Percentiles rank a stretch among this genome's conserved stretches.
Conservation (phyloP, 2,113 vertebrate genomes). For the Ceyx melanurus region DNA sequence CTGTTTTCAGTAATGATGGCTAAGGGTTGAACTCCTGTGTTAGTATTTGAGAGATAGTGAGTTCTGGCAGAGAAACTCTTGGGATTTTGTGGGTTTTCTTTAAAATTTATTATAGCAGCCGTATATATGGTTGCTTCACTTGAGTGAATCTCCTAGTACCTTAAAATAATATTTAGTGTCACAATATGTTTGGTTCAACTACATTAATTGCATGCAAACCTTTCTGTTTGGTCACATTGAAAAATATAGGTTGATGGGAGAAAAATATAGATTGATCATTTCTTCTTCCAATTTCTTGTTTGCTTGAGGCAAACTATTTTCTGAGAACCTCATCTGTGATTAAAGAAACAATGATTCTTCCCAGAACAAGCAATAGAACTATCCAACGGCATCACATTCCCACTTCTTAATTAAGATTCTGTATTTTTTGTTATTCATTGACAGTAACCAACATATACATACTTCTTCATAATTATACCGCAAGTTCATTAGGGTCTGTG, state of each 20-base stretch:
- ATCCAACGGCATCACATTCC: slow-evolving; percentile 38
- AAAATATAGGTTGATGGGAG: slow-evolving; percentile 24
- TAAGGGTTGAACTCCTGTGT: background rate
- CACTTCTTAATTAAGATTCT: slow-evolving; percentile 16
- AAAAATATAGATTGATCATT: background rate
- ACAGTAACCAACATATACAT: slow-evolving; percentile 14
- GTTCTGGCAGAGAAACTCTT: background rate
- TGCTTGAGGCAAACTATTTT: slow-evolving; percentile 37
- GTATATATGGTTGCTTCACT: background rate
- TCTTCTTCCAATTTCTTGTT: slow-evolving; percentile 11
- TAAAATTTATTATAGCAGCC: background rate
- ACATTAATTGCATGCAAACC: slow-evolving; percentile 8
- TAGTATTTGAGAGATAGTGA: background rate
- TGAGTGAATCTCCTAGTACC: background rate
- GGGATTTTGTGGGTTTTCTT: background rate
- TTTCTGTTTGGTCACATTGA: background rate
- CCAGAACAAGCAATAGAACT: slow-evolving; percentile 16
- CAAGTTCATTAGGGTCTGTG: background rate
- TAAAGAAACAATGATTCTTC: slow-evolving; percentile 45
- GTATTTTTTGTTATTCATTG: background rate
- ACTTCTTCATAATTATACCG: background rate
- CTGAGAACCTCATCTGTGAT: background rate
- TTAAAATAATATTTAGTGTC: background rate
- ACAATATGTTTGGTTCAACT: background rate
- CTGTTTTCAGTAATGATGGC: background rate